Conservation (phyloP, 1,140 invertebrate species). For the Eubasilissa regina region DNA sequence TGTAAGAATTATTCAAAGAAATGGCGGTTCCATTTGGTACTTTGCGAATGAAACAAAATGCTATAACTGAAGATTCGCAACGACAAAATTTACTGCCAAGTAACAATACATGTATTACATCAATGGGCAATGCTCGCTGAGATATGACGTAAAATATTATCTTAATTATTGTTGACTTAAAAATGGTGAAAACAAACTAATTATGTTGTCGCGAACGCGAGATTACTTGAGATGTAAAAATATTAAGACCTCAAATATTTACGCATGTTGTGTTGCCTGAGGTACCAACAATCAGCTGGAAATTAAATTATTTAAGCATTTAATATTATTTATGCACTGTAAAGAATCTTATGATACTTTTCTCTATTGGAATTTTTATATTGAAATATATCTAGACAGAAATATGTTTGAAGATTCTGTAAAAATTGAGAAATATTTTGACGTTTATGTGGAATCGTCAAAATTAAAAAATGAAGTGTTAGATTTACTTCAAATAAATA, state of each 20-base stretch:
- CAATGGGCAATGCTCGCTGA: conserved; percentile 41
- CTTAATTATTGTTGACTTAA: conserved; percentile 13
- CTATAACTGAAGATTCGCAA: conserved; percentile 15
- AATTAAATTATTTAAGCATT: too few relatives aligned
- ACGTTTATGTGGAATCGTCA: too few relatives aligned
- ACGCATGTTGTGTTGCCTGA: too few relatives aligned
- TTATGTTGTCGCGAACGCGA: not conserved
- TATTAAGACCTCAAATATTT: not conserved
- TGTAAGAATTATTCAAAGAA: not conserved
- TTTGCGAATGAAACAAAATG: conserved; percentile 26
- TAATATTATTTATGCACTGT: too few relatives aligned
- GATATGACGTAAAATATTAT: conserved; percentile 31
- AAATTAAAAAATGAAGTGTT: too few relatives aligned
- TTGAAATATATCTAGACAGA: too few relatives aligned
- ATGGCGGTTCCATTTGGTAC: conserved; percentile 8
- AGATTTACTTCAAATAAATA: too few relatives aligned
- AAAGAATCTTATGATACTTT: too few relatives aligned
- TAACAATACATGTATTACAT: conserved; percentile 35
- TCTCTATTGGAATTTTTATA: too few relatives aligned
- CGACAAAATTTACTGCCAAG: conserved; percentile 14
- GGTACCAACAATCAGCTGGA: too few relatives aligned
- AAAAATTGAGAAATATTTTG: too few relatives aligned
- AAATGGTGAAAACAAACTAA: conserved; percentile 6
- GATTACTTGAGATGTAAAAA: not conserved
- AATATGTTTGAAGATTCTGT: too few relatives aligned